Evolutionary conservation across 2,113 vertebrate species (phyloP).

Genomic region (Alaudala cheleensis): DNA sequence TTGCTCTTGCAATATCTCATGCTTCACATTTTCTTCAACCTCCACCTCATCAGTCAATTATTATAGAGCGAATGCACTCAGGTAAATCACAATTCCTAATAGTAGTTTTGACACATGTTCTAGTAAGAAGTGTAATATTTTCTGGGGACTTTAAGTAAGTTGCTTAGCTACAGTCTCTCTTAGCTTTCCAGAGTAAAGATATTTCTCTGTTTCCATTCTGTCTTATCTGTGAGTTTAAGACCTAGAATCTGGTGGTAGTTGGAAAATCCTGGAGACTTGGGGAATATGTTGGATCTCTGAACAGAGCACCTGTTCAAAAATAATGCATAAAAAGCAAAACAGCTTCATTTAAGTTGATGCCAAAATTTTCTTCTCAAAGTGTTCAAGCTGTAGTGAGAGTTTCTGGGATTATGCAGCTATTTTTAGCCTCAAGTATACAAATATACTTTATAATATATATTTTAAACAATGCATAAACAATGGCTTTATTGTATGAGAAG

Average conservation of each 20-base stretch:
- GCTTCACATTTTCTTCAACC: conserved; percentile 98
- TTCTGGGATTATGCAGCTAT: not conserved
- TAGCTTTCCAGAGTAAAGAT: not conserved
- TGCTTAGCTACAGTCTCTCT: not conserved
- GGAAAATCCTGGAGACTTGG: not conserved
- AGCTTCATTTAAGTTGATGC: not conserved
- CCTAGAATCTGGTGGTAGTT: not conserved
- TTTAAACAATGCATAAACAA: not conserved
- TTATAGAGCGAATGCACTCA: conserved; percentile 99
- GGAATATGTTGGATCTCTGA: not conserved
- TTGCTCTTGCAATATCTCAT: conserved; percentile 96
- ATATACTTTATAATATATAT: not conserved
- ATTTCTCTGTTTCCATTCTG: not conserved
- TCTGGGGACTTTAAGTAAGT: not conserved
- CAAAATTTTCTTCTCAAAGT: not conserved
- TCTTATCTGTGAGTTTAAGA: not conserved
- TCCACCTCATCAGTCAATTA: conserved; percentile 99
- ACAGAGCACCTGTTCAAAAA: not conserved
- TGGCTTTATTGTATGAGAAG: not conserved
- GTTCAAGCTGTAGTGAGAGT: not conserved
- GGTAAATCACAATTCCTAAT: conserved; percentile 75
- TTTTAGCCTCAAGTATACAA: not conserved
- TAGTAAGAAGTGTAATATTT: not conserved
- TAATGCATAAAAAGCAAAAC: not conserved
- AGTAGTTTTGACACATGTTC: not conserved